Evolutionary conservation across 2,797 vertebrate genomes (phyloP), one percentile per base, ranked within the genome.

Genomic region (Bradypodion pumilum): DNA sequence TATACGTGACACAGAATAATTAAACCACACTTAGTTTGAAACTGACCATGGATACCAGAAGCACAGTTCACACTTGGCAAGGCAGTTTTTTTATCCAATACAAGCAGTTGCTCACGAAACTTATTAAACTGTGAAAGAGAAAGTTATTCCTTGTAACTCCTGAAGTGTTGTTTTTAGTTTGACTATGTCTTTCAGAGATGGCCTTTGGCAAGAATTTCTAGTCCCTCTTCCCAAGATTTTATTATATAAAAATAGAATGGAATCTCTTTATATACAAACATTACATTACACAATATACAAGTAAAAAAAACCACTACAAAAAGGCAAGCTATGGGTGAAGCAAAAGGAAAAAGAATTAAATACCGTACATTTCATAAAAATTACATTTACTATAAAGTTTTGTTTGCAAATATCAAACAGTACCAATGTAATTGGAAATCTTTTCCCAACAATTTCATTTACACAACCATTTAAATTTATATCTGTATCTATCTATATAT

Each of bases 311-410:
- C 93, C 94, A 95, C 93, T 94, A 85, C 37, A 59, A 81, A 63
- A 95, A 93, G 32, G 69, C 78, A 80, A 70, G 63, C 63, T 37
- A 49, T 52, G 73, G 29, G 73, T 76, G 79, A 81, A 85, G 68
- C 65, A 81, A 90, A 89, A 87, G 46, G 90, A 87, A 93, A 86
- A 93, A 93, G 92, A 96, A 78, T 95, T 93, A 96, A 96, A 96
- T 96, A 96, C 96, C 88, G 92, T 95, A 96, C 95, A 96, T 96
- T 96, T 97, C 96, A 96, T 96, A 96, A 97, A 97, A 97, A 96
- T 96, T 96, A 96, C 95, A 93, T 94, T 92, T 94, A 94, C 94
- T 95, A 95, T 95, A 94, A 95, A 95, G 82, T 80, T 88, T 91
- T 95, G 95, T 96, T 96, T 96, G 95, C 94, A 95, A 95, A 95